Percentiles rank a stretch among this genome's conserved stretches.
phyloP scores from a whole-genome alignment of 2,113 vertebrate species.

The Capreolus pygargus region DNA sequence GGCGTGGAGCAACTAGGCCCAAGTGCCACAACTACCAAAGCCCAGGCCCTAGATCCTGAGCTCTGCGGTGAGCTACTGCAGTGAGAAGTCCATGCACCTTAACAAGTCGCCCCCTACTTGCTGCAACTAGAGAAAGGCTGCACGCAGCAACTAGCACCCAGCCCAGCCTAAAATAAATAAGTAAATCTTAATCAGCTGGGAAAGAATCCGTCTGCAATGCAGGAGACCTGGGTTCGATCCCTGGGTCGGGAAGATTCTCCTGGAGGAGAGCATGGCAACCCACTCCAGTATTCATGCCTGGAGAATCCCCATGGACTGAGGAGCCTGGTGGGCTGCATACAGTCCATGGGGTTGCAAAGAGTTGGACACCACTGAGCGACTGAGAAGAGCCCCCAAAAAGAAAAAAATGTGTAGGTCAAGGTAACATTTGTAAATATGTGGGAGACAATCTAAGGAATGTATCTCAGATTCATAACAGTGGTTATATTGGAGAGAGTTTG shows the following conservation, averaged over 20 bases:
- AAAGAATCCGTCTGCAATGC: background rate
- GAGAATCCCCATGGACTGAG: background rate
- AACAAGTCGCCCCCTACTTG: background rate
- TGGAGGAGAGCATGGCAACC: background rate
- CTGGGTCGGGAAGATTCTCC: background rate
- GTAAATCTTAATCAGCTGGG: background rate
- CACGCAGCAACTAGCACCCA: background rate
- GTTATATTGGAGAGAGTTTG: background rate
- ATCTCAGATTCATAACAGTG: background rate
- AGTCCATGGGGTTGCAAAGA: background rate
- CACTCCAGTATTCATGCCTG: background rate
- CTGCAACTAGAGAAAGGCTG: background rate
- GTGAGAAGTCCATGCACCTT: background rate
- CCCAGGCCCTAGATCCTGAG: background rate
- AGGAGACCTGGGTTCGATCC: background rate
- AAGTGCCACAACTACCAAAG: background rate
- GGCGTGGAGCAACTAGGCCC: accelerated
- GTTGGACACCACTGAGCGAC: background rate
- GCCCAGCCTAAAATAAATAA: background rate
- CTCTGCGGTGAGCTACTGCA: background rate
- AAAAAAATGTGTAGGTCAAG: background rate
- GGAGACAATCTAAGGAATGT: background rate
- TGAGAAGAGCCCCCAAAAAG: background rate
- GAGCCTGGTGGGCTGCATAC: background rate
- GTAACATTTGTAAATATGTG: background rate